Conservation (phyloP, 2,888 invertebrate genomes). For the Dione vanillae region DNA sequence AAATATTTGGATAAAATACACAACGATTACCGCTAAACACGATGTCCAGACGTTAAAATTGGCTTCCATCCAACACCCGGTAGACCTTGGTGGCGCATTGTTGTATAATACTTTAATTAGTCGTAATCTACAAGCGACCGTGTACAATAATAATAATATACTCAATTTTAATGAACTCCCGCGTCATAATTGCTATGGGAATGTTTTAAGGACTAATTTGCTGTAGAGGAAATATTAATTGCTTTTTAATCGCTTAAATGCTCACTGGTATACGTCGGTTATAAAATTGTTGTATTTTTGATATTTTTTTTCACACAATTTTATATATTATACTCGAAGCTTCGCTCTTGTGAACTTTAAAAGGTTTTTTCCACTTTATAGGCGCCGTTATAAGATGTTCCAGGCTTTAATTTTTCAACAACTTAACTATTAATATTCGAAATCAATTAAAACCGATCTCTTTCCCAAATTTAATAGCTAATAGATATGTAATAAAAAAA, state of each 20-base stretch:
- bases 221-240: conserved; percentile 18
- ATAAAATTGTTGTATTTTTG: not conserved
- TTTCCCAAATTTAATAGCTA: too few relatives aligned
- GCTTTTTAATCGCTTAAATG: conserved; percentile 16
- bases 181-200: conserved; percentile 37
- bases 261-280: not conserved
- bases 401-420: too few relatives aligned
- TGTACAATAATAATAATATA: conserved; percentile 33
- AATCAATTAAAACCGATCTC: too few relatives aligned
- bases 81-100: conserved; percentile 65
- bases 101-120: conserved; percentile 52
- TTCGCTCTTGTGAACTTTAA: too few relatives aligned
- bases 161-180: conserved; percentile 38
- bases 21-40: conserved; percentile 58
- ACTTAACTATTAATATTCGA: too few relatives aligned
- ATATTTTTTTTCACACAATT: not conserved
- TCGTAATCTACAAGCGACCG: conserved; percentile 47
- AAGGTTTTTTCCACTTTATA: too few relatives aligned
- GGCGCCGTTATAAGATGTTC: too few relatives aligned
- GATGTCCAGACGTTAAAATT: conserved; percentile 63
- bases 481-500: too few relatives aligned
- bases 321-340: not conserved
- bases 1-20: conserved; percentile 57
- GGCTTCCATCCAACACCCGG: conserved; percentile 63
- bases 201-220: conserved; percentile 22